Base-by-base conservation (phyloP, 2,888 invertebrate species). In the Phania funesta region DNA sequence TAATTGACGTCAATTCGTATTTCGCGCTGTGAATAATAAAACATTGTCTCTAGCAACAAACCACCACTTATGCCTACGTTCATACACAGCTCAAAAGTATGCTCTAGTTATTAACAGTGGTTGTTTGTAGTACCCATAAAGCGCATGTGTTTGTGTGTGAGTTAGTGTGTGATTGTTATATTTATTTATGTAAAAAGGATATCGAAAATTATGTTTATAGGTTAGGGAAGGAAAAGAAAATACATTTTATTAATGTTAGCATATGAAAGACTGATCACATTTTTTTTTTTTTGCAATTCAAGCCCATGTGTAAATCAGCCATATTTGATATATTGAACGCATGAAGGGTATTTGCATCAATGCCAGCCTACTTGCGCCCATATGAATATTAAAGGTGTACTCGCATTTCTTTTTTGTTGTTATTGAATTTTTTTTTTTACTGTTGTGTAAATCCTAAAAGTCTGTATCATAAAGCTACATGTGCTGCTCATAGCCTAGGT, bases 1-100 rank as follows among this genome's bases (percentile, higher is more conserved):
- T 91, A 91, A 91, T 91, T 91, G 91, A 89, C 91, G 91, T 91
- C 91, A 91, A 91, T 91, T 91, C 90, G 88, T 89, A 89, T 90
- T 91, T 91, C 91, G 90, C 91, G 90, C 90, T 88, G 90, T 88
- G 90, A 60, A 84, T 84, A 84, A 79, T 84, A 83, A 84, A 80
- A 75, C 71, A 79, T 60, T 68, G 77, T 74, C 50, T 52, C 62
- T 26, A 52, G 60, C 52, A 38, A 48, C 67, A 73, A 48, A 67
- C 67, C 75, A 67, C 77, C 54, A 67, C 44, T 62, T 20, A 54
- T 38, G n/a, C n/a, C n/a, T n/a, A 60, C 60, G 3, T 7, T 24
- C 18, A 13, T 46, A 44, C 35, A 16, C 44, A 35, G 29, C 44
- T 22, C 32, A 54, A 79, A 83, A 79, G 74, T 82, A 82, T 82